Percentiles rank a stretch among this genome's conserved stretches.
phyloP scores from a whole-genome alignment of 2,797 vertebrate genomes.

The Xenopus petersii region DNA sequence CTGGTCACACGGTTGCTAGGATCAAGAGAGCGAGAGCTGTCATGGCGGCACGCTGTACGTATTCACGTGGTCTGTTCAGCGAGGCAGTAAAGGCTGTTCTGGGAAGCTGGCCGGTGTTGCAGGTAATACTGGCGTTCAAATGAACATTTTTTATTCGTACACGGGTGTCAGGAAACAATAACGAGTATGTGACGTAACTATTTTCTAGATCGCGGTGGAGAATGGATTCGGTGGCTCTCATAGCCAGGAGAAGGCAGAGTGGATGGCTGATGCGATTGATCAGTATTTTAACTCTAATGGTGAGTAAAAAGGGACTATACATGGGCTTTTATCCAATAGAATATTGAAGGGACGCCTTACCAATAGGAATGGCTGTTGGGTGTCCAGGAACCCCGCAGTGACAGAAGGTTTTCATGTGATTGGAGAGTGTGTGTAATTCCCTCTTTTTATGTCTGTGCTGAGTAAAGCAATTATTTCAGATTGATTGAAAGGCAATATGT shows the following conservation, averaged over 20 bases:
- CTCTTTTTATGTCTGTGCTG: no score
- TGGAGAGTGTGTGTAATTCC: no score
- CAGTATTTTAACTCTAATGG: conserved; percentile 82
- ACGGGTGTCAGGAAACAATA: no score
- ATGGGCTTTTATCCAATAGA: background rate
- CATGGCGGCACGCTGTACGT: conserved; percentile 68
- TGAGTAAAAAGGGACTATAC: conserved; percentile 51
- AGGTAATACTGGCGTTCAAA: conserved; percentile 59
- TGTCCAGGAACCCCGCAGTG: no score
- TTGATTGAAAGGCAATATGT: no score
- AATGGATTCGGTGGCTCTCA: conserved; percentile 82
- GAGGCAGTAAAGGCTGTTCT: conserved; percentile 70
- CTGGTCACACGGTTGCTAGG: background rate
- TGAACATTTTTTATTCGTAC: no score
- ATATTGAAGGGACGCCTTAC: no score
- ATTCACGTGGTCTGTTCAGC: conserved; percentile 66
- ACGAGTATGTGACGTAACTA: no score
- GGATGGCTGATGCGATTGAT: conserved; percentile 79
- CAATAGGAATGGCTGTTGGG: no score
- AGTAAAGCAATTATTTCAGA: no score
- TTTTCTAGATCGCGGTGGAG: conserved; percentile 79
- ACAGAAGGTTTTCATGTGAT: no score
- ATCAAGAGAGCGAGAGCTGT: background rate
- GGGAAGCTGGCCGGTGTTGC: conserved; percentile 79
- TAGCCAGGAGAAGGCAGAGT: conserved; percentile 81